Evolutionary conservation across 2,888 invertebrate genomes (phyloP).

Genomic region (Lasioglossum marginatum): DNA sequence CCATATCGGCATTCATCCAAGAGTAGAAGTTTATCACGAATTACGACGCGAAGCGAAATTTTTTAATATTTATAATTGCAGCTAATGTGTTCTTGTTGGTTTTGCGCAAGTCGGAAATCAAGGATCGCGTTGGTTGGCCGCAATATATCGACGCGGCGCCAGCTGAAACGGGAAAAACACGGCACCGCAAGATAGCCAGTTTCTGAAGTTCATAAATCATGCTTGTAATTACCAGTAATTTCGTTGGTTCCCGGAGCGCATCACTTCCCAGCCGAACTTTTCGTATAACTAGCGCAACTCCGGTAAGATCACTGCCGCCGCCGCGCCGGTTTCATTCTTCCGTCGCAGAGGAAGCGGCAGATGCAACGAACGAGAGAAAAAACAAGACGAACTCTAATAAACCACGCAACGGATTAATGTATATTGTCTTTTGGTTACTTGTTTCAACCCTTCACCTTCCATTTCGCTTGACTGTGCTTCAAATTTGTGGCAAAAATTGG

Average conservation of each 20-base stretch:
- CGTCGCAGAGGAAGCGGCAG: constrained; percentile 48
- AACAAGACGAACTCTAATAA: constrained; percentile 41
- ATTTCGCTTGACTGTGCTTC: neutral
- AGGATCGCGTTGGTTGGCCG: constrained; percentile 29
- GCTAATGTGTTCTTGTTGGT: neutral
- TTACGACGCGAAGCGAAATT: neutral
- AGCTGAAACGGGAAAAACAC: constrained; percentile 17
- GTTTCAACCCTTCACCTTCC: neutral
- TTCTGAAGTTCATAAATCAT: constrained; percentile 71
- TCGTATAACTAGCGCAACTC: constrained; percentile 69
- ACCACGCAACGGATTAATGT: constrained; percentile 41
- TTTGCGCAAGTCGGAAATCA: neutral
- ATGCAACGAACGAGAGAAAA: constrained; percentile 46
- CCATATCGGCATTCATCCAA: neutral
- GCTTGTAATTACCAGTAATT: constrained; percentile 71
- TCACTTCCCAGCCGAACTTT: constrained; percentile 64
- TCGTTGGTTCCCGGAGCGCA: constrained; percentile 60
- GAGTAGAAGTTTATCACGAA: neutral
- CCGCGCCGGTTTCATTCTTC: constrained; percentile 41
- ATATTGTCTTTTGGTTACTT: constrained; percentile 22
- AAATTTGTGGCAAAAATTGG: neutral
- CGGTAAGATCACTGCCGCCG: constrained; percentile 53
- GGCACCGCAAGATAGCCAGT: constrained; percentile 62
- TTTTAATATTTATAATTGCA: neutral
- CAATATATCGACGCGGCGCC: constrained; percentile 52